These are phyloP conservation scores for Amphibalanus amphitrite DNA, from an alignment of 1,140 invertebrate genomes.

Conservation along the genomic window DNA sequence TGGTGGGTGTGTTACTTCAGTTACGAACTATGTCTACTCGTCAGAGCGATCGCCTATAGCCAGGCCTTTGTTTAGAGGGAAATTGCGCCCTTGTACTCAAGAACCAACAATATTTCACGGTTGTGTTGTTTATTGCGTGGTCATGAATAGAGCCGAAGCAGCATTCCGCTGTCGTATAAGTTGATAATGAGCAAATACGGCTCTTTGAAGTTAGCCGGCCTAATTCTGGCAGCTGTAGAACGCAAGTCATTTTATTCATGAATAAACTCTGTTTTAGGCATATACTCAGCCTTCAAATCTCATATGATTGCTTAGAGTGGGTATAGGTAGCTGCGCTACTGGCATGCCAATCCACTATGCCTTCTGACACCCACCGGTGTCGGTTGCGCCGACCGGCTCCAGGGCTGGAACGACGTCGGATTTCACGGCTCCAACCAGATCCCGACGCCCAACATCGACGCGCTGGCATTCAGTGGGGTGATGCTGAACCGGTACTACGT, in stretches of 20 bases:
- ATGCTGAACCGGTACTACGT: constrained; percentile 58
- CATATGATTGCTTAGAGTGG: not conserved
- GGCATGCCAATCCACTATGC: not conserved
- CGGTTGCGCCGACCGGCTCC: not conserved
- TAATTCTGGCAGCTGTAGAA: too few species aligned
- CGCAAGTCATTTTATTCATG: too few species aligned
- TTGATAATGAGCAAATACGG: too few species aligned
- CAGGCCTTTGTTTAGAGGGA: not conserved
- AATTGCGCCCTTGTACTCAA: not conserved
- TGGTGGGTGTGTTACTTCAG: constrained; percentile 32
- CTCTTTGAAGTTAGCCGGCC: too few species aligned
- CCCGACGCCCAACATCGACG: constrained; percentile 67
- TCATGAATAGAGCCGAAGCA: not conserved
- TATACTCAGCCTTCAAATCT: not conserved
- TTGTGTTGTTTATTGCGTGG: not conserved
- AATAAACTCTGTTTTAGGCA: not conserved
- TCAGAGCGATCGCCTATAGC: not conserved
- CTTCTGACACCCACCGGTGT: constrained; percentile 8
- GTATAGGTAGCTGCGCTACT: not conserved
- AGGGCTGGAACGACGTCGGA: constrained; percentile 50
- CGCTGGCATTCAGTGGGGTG: constrained; percentile 54
- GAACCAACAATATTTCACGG: not conserved
- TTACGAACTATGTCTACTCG: not conserved
- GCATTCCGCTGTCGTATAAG: too few species aligned
- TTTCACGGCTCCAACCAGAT: constrained; percentile 73